phyloP scores from a whole-genome alignment of 30 jellyfish, hydroid and myxozoan species.

The Chironex yamaguchii region DNA sequence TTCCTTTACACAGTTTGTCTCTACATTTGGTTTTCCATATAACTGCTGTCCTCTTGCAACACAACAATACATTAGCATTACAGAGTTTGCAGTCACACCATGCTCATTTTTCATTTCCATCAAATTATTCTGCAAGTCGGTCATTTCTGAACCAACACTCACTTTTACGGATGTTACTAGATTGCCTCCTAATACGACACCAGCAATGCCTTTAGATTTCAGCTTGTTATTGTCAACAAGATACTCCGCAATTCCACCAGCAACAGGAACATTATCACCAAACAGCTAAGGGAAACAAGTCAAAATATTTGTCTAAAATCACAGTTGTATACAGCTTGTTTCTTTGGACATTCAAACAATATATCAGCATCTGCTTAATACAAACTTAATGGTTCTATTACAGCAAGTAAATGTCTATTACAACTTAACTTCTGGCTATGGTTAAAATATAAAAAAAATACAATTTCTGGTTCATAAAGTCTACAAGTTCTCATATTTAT shows the following conservation, averaged over 20 bases:
- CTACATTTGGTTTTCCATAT: constrained; percentile 40
- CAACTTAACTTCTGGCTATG: too few species aligned
- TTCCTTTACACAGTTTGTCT: constrained; percentile 58
- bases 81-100: constrained; percentile 4
- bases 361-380: too few species aligned
- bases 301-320: too few species aligned
- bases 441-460: too few species aligned
- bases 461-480: too few species aligned
- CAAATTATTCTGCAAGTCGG: neutral
- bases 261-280: constrained; percentile 45
- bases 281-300: constrained; percentile 13
- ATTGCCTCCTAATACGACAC: constrained; percentile 62
- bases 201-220: constrained; percentile 36
- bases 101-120: neutral
- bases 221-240: neutral
- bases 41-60: constrained; percentile 66
- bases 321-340: too few species aligned
- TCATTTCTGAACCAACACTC: neutral
- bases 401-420: too few species aligned
- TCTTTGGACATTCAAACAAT: too few species aligned
- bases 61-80: constrained; percentile 64
- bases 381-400: too few species aligned
- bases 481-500: too few species aligned
- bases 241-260: constrained; percentile 57
- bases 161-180: constrained; percentile 36